These are phyloP conservation scores for Dasyprocta punctata DNA, from an alignment of 2,113 vertebrate species.

Conservation along the genomic window DNA sequence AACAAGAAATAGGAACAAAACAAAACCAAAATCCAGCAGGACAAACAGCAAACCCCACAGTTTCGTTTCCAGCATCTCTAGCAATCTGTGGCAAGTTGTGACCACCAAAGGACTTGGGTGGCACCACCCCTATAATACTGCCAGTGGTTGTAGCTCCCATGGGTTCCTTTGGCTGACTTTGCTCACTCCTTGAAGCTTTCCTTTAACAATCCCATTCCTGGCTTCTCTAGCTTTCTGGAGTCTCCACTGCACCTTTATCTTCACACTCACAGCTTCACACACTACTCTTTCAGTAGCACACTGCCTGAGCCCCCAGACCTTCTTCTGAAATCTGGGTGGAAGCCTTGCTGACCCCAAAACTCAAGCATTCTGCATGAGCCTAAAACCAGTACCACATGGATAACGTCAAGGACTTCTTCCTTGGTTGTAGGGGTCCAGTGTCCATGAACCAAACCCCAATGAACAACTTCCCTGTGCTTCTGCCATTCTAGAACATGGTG, in stretches of 20 bases:
- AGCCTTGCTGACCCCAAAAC: neutral
- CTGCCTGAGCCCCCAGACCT: neutral
- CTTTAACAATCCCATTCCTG: neutral
- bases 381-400: neutral
- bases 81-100: neutral
- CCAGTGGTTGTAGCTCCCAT: neutral
- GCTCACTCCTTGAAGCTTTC: neutral
- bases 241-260: neutral
- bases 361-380: neutral
- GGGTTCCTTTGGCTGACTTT: neutral
- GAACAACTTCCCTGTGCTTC: neutral
- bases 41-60: neutral
- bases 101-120: neutral
- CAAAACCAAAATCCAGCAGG: neutral
- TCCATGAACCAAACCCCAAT: neutral
- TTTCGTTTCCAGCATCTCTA: neutral
- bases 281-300: neutral
- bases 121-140: neutral
- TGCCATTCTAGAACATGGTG: neutral
- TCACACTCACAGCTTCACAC: neutral
- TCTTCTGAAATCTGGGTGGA: neutral
- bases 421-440: neutral
- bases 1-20: neutral
- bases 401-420: neutral
- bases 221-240: neutral